Percentiles rank a stretch among this genome's conserved stretches.
These are phyloP conservation scores for Agriopis leucophaearia DNA, from an alignment of 2,888 invertebrate genomes.

Conservation along the genomic window DNA sequence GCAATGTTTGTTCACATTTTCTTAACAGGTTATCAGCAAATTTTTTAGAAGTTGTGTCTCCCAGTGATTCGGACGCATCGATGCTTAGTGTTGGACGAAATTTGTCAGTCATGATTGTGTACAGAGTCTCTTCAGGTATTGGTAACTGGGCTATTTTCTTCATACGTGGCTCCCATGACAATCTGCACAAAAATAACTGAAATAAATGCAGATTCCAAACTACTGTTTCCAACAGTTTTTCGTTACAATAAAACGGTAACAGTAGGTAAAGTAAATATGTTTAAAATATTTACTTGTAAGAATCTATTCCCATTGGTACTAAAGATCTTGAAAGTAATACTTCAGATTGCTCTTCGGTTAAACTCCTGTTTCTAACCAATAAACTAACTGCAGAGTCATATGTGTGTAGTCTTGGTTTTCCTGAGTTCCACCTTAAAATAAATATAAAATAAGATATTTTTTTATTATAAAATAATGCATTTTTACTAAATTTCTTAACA, in stretches of 20 bases:
- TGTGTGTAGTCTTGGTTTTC: slow-evolving; percentile 53
- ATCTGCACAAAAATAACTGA: slow-evolving; percentile 47
- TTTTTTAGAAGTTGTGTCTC: slow-evolving; percentile 36
- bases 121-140: slow-evolving; percentile 59
- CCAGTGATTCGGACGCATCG: slow-evolving; percentile 52
- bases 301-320: slow-evolving; percentile 68
- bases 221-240: background rate
- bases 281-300: slow-evolving; percentile 64
- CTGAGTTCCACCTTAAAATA: slow-evolving; percentile 51
- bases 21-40: slow-evolving; percentile 53
- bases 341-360: slow-evolving; percentile 80
- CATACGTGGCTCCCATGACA: slow-evolving; percentile 67
- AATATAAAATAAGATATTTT: background rate
- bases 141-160: slow-evolving; percentile 53
- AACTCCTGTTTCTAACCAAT: slow-evolving; percentile 66
- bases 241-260: background rate
- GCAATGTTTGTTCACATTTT: slow-evolving; percentile 53
- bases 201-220: too few relatives aligned
- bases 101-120: slow-evolving; percentile 51
- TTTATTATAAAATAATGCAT: background rate
- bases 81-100: slow-evolving; percentile 62
- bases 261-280: background rate
- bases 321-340: slow-evolving; percentile 77
- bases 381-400: slow-evolving; percentile 72
- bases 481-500: background rate